phyloP scores from a whole-genome alignment of 2,113 vertebrate species.

The Typhlomys cinereus region DNA sequence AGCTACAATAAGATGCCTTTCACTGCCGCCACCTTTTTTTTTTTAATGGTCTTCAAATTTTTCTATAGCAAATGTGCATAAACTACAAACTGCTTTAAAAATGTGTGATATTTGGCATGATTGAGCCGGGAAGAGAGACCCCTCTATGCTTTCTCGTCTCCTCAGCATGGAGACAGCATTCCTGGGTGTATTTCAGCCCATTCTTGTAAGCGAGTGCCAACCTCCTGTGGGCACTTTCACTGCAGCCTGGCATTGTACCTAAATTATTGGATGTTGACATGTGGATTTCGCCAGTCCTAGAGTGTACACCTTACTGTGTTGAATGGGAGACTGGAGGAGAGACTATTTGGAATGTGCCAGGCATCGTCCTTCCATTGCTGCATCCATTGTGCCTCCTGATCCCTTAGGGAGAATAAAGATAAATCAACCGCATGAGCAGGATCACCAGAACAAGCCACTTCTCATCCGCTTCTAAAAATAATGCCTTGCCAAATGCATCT shows the following conservation, averaged over 20 bases:
- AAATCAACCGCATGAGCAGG: neutral
- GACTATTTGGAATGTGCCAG: neutral
- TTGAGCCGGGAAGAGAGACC: neutral
- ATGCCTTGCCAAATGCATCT: neutral
- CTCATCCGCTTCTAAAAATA: slow-evolving; percentile 33
- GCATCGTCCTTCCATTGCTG: rapidly evolving
- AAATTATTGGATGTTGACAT: neutral
- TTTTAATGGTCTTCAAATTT: neutral
- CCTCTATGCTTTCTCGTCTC: rapidly evolving
- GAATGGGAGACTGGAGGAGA: neutral
- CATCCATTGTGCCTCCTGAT: rapidly evolving
- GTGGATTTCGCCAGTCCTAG: neutral
- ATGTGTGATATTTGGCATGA: neutral
- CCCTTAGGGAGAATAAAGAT: neutral
- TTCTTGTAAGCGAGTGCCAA: rapidly evolving
- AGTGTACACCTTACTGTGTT: no score
- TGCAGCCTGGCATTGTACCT: neutral
- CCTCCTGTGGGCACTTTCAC: rapidly evolving
- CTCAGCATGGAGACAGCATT: neutral
- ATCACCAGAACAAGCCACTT: neutral
- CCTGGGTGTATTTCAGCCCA: neutral
- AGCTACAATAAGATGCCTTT: neutral
- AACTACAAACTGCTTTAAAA: neutral
- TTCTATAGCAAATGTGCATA: neutral
- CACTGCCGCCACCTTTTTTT: neutral